Percentiles rank a stretch among this genome's conserved stretches.
These are phyloP conservation scores for Benthosema pterotum DNA, from an alignment of 2,797 vertebrate species.

Conservation along the genomic window DNA sequence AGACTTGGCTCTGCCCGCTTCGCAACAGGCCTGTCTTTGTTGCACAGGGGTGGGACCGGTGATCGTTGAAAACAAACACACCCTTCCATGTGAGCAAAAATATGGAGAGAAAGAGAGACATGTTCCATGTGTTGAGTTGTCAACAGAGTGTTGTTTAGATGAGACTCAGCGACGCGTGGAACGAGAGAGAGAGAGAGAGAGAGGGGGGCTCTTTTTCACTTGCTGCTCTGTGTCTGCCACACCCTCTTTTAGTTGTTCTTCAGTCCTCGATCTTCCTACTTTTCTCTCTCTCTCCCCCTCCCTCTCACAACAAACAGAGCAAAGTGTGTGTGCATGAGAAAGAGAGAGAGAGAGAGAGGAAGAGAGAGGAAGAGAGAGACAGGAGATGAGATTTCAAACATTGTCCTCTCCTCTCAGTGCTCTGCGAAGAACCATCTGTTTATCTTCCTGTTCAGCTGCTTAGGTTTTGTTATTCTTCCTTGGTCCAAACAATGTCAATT, in stretches of 20 bases:
- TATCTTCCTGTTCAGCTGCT: conserved; percentile 72
- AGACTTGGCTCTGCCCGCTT: conserved; percentile 47
- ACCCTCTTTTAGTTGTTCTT: no score
- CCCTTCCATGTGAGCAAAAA: conserved; percentile 31
- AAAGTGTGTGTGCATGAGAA: not conserved
- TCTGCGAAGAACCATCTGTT: conserved; percentile 75
- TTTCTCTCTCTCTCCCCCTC: no score
- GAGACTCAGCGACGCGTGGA: no score
- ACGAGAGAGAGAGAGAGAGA: no score
- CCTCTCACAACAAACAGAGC: no score
- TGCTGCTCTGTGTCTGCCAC: no score
- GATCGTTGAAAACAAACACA: conserved; percentile 42
- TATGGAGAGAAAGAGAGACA: conserved; percentile 8
- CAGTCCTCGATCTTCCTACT: no score
- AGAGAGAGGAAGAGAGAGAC: conserved; percentile 17
- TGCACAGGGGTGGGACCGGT: conserved; percentile 46
- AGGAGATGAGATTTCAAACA: conserved; percentile 68
- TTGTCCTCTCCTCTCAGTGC: conserved; percentile 54
- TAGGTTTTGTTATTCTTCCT: conserved; percentile 52
- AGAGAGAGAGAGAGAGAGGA: not conserved
- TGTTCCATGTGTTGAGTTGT: conserved; percentile 15
- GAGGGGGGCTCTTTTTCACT: no score
- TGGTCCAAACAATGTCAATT: conserved; percentile 55
- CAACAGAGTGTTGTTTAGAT: not conserved
- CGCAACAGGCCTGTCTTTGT: conserved; percentile 58